These are phyloP conservation scores for Cydia pomonella DNA, from an alignment of 1,140 invertebrate species.

Conservation along the genomic window DNA sequence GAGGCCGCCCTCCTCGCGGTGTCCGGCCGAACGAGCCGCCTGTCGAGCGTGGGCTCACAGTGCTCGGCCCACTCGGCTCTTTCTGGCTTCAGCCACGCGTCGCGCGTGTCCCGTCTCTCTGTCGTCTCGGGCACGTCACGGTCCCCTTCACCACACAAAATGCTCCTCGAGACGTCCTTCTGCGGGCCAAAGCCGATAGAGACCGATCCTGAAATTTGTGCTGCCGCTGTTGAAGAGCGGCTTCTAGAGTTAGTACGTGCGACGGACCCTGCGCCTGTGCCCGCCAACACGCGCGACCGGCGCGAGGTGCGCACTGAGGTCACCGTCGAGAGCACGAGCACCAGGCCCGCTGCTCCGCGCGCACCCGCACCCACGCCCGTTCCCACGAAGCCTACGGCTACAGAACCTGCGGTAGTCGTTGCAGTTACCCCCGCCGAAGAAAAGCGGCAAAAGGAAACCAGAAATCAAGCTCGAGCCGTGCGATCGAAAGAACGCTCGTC, in stretches of 20 bases:
- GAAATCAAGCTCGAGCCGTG: slow-evolving; percentile 58
- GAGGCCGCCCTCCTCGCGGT: slow-evolving; percentile 90
- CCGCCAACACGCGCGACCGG: slow-evolving; percentile 74
- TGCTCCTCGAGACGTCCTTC: slow-evolving; percentile 93
- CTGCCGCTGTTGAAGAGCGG: slow-evolving; percentile 62
- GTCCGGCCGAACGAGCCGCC: slow-evolving; percentile 89
- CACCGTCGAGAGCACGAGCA: slow-evolving; percentile 57
- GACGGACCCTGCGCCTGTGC: slow-evolving; percentile 64
- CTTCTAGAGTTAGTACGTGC: slow-evolving; percentile 67
- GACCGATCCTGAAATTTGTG: slow-evolving; percentile 77
- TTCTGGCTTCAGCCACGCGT: slow-evolving; percentile 73
- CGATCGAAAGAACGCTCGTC: slow-evolving; percentile 53
- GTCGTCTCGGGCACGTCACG: slow-evolving; percentile 85
- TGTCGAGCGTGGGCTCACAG: slow-evolving; percentile 88
- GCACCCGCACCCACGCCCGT: slow-evolving; percentile 36
- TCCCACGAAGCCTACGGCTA: slow-evolving; percentile 26
- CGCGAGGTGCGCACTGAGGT: slow-evolving; percentile 68
- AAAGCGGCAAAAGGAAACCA: slow-evolving; percentile 62
- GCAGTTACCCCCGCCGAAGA: slow-evolving; percentile 54
- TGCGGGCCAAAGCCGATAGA: slow-evolving; percentile 90
- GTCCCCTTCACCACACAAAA: slow-evolving; percentile 93
- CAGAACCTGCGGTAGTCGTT: slow-evolving; percentile 32
- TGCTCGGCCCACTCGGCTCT: slow-evolving; percentile 82
- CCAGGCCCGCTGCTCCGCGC: slow-evolving; percentile 41
- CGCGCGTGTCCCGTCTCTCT: slow-evolving; percentile 84